A percentile compares a stretch with the other conserved stretches of the same genome.
phyloP scores from a whole-genome alignment of 92 coral and sea anemone genomes.

The Siderastrea siderea region DNA sequence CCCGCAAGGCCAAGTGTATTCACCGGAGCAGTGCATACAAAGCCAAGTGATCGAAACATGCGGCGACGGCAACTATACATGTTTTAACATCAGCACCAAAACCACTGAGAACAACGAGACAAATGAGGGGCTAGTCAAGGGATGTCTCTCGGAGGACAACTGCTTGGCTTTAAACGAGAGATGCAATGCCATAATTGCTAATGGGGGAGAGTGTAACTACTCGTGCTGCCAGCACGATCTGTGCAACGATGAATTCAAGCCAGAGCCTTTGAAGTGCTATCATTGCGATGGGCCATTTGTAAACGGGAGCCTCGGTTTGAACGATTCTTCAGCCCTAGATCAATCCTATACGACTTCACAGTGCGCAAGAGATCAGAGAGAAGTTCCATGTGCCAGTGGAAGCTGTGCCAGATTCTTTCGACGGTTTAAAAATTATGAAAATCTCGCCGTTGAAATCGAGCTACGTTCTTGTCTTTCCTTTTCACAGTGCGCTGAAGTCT shows the following conservation, averaged over 20 bases:
- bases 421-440: neutral
- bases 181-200: neutral
- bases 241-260: neutral
- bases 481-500: neutral
- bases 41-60: neutral
- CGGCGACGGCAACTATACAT: neutral
- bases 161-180: neutral
- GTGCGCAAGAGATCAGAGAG: neutral
- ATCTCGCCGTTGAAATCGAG: neutral
- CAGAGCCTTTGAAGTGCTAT: neutral
- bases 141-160: neutral
- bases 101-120: neutral
- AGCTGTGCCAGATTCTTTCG: neutral
- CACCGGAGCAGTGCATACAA: conserved; percentile 5
- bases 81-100: neutral
- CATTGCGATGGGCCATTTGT: conserved; percentile 12
- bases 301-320: neutral
- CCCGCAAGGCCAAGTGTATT: neutral
- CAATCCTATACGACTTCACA: neutral
- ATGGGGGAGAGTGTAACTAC: neutral
- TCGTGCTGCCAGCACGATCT: conserved; percentile 7
- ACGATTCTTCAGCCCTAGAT: neutral
- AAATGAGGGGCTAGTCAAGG: neutral
- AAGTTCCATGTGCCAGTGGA: neutral
- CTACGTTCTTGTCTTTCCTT: neutral